Evolutionary conservation across 2,797 vertebrate genomes (phyloP).

Genomic region (Melanotaenia boesemani): DNA sequence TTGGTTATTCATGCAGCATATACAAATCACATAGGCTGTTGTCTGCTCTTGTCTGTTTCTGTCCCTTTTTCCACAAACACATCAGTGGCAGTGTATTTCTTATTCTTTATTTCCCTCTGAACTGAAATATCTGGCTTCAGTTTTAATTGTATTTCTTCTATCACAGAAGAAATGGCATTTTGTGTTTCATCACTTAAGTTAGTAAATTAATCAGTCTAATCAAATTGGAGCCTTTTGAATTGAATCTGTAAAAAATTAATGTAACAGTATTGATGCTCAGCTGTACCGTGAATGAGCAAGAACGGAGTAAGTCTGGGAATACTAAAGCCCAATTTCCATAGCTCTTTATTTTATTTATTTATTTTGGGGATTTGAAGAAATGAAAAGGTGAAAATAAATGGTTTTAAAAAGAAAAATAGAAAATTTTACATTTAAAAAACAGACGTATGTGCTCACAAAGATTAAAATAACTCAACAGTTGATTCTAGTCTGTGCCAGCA

Average conservation of each 20-base stretch:
- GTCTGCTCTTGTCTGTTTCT: slow-evolving; percentile 27
- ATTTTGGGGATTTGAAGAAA: too few relatives aligned
- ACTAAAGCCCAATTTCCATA: too few relatives aligned
- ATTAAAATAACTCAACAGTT: too few relatives aligned
- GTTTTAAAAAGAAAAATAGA: too few relatives aligned
- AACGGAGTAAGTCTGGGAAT: not conserved
- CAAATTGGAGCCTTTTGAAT: not conserved
- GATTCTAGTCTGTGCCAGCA: too few relatives aligned
- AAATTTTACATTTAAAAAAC: too few relatives aligned
- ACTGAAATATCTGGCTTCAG: not conserved
- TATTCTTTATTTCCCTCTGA: not conserved
- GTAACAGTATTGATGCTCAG: not conserved
- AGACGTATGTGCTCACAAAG: too few relatives aligned
- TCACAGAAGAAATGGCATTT: not conserved
- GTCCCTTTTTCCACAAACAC: slow-evolving; percentile 16
- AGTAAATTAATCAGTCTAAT: not conserved
- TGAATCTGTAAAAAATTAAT: not conserved
- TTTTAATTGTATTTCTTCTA: slow-evolving; percentile 8
- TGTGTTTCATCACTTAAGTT: not conserved
- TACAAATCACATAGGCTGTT: slow-evolving; percentile 11
- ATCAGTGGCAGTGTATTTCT: not conserved
- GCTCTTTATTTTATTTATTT: too few relatives aligned
- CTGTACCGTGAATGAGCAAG: not conserved
- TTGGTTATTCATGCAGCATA: slow-evolving; percentile 8
- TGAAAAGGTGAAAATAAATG: too few relatives aligned